phyloP scores from a whole-genome alignment of 2,797 vertebrate genomes.

The Botia almorhae region DNA sequence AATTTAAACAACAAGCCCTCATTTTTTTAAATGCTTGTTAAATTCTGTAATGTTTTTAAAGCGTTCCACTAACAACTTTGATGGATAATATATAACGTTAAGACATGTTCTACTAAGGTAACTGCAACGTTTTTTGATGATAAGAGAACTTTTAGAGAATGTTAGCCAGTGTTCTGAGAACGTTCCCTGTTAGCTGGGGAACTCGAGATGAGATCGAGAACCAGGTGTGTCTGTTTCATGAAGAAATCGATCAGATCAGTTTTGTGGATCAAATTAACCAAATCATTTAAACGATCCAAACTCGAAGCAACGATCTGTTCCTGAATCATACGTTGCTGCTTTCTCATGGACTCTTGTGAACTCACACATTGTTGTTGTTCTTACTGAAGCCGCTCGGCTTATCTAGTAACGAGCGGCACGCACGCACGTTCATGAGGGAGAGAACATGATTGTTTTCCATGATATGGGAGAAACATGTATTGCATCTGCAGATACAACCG shows the following conservation, averaged over 20 bases:
- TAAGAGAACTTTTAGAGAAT: neutral
- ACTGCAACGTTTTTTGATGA: too few relatives aligned
- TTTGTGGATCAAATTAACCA: neutral
- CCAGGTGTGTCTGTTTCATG: too few relatives aligned
- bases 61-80: too few relatives aligned
- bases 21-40: too few relatives aligned
- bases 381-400: constrained; percentile 26
- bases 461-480: constrained; percentile 29
- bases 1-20: too few relatives aligned
- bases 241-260: too few relatives aligned
- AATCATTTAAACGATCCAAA: neutral
- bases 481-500: constrained; percentile 43
- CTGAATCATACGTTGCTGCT: neutral
- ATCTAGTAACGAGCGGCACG: constrained; percentile 29
- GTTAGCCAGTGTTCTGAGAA: neutral
- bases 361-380: neutral
- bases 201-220: too few relatives aligned
- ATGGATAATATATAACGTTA: too few relatives aligned
- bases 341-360: neutral
- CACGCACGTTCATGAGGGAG: neutral
- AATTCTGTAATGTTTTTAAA: too few relatives aligned
- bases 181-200: neutral
- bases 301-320: neutral
- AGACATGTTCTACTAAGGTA: too few relatives aligned
- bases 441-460: constrained; percentile 11